phyloP scores from a whole-genome alignment of 2,113 vertebrate species.

The Chaetorhynchus papuensis region DNA sequence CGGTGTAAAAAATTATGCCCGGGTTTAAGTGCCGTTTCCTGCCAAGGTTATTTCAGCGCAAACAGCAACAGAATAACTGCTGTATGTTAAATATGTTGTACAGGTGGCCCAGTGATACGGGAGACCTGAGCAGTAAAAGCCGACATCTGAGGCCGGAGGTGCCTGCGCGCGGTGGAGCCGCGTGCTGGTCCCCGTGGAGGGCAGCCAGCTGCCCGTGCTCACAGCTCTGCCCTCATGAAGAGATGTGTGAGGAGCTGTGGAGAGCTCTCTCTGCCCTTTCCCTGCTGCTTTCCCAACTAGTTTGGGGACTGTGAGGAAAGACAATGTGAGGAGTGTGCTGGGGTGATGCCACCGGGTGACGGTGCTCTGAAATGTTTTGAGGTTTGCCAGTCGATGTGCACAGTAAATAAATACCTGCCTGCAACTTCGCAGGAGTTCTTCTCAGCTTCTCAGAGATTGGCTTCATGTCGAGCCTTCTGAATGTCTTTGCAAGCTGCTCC shows the following conservation, averaged over 20 bases:
- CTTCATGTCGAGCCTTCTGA: background rate
- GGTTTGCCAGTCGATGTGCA: background rate
- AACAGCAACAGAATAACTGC: conserved; percentile 32
- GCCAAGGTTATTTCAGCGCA: conserved; percentile 43
- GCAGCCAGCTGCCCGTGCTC: conserved; percentile 56
- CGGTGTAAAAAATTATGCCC: background rate
- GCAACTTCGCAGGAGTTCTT: background rate
- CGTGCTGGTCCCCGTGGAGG: conserved; percentile 34
- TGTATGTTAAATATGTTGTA: conserved; percentile 62
- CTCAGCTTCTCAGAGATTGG: background rate
- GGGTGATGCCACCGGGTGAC: background rate
- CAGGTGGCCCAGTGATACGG: conserved; percentile 67
- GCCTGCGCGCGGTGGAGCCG: background rate
- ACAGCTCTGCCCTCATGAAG: background rate
- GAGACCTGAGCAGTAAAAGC: conserved; percentile 62
- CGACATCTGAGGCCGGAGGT: conserved; percentile 64
- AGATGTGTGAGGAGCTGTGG: background rate
- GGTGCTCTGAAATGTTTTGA: background rate
- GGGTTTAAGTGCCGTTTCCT: background rate
- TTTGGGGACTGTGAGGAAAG: background rate
- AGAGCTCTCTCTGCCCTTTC: background rate
- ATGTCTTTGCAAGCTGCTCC: background rate
- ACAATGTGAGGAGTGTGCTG: background rate
- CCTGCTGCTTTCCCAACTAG: background rate
- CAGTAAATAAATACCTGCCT: background rate